These are phyloP conservation scores for Diadegma fenestrale DNA, from an alignment of 2,888 invertebrate genomes.

Conservation along the genomic window DNA sequence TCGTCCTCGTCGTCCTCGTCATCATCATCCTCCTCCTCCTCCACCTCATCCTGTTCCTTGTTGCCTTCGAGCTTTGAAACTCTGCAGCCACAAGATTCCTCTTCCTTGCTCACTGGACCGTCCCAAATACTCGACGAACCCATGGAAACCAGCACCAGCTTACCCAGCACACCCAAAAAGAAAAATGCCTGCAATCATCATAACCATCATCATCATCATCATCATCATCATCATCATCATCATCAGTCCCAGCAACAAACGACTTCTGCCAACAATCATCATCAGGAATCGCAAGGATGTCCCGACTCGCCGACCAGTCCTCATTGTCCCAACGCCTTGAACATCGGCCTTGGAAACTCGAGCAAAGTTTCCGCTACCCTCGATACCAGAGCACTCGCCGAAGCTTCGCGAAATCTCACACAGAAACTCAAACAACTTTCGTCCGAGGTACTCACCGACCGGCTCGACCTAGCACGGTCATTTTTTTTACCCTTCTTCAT, in stretches of 20 bases:
- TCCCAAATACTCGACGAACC: constrained; percentile 69
- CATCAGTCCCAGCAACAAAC: constrained; percentile 61
- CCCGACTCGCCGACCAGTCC: constrained; percentile 69
- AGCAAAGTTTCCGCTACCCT: constrained; percentile 82
- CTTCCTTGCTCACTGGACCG: constrained; percentile 26
- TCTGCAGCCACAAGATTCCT: constrained; percentile 51
- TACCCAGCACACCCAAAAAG: constrained; percentile 75
- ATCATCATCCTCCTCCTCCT: constrained; percentile 46
- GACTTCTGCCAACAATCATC: constrained; percentile 16
- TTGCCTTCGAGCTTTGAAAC: constrained; percentile 59
- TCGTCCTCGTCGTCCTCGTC: constrained; percentile 75
- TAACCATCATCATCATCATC: constrained; percentile 57
- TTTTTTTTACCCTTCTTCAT: constrained; percentile 48
- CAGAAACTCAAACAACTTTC: constrained; percentile 96
- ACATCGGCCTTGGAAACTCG: constrained; percentile 80
- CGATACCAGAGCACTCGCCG: constrained; percentile 92
- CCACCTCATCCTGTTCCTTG: constrained; percentile 32
- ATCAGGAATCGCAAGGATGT: constrained; percentile 62
- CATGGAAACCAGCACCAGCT: constrained; percentile 48
- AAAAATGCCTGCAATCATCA: constrained; percentile 78
- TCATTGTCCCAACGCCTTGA: constrained; percentile 75
- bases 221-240: constrained; percentile 61
- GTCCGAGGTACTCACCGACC: constrained; percentile 93
- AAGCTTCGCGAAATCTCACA: constrained; percentile 96
- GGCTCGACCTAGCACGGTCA: constrained; percentile 79